Percentiles rank a stretch among this genome's conserved stretches.
Evolutionary conservation across 2,113 vertebrate species (phyloP).

Genomic region (Salminus brasiliensis): DNA sequence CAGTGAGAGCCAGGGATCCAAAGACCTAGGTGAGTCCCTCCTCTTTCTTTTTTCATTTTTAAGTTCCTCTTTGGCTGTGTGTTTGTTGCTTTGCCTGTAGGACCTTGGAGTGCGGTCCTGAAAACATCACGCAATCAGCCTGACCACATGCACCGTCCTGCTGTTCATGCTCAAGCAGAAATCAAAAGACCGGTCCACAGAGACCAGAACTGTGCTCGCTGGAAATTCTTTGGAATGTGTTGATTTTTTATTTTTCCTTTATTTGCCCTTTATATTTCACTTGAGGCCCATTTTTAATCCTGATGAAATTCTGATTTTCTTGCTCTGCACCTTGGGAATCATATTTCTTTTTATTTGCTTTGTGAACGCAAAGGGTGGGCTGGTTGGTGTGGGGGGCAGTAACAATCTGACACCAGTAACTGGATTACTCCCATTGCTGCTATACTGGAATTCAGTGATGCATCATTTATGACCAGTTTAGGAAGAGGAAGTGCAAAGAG

Average conservation of each 20-base stretch:
- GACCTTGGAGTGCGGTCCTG: background rate
- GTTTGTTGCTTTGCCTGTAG: constrained; percentile 9
- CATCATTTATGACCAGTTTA: constrained; percentile 47
- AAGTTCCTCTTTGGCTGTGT: background rate
- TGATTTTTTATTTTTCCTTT: background rate
- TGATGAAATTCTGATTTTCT: constrained; percentile 8
- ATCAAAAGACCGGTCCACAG: constrained; percentile 23
- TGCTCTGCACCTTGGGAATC: constrained; percentile 45
- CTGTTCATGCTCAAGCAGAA: background rate
- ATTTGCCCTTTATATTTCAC: constrained; percentile 16
- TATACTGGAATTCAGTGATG: background rate
- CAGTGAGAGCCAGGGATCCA: constrained; percentile 98
- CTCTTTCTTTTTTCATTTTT: background rate
- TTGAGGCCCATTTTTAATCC: constrained; percentile 26
- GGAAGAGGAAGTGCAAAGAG: constrained; percentile 10
- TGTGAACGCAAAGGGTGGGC: background rate
- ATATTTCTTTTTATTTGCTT: constrained; percentile 34
- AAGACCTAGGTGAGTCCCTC: constrained; percentile 90
- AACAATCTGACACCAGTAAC: constrained; percentile 4
- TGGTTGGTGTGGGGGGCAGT: background rate
- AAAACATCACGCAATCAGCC: background rate
- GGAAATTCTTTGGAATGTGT: constrained; percentile 25
- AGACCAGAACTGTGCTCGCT: constrained; percentile 34
- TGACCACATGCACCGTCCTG: background rate
- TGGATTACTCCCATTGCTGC: background rate